phyloP scores from a whole-genome alignment of 2,888 invertebrate species.

The Leptinotarsa peninsularis region DNA sequence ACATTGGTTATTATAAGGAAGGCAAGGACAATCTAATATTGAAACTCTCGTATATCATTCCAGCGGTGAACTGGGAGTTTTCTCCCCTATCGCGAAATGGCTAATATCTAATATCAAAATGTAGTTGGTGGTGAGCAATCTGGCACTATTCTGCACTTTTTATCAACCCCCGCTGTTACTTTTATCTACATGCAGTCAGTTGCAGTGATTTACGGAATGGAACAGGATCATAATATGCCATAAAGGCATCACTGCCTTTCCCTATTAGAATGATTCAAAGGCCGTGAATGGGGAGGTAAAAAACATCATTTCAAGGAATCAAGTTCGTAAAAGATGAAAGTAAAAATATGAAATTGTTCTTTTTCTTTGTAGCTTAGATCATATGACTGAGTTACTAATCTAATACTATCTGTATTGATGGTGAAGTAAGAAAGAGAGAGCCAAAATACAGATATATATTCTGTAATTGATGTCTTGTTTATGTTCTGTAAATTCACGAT shows the following conservation, averaged over 20 bases:
- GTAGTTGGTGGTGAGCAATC: conserved; percentile 43
- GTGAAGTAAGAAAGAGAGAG: no score
- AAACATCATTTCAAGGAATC: no score
- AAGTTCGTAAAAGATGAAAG: no score
- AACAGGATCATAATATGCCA: conserved; percentile 1
- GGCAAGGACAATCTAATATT: conserved; percentile 39
- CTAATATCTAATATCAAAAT: conserved; percentile 49
- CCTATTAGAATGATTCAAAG: not conserved
- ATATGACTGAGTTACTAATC: no score
- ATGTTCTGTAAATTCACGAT: no score
- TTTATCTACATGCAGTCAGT: conserved; percentile 38
- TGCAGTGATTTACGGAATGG: conserved; percentile 22
- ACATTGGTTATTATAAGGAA: conserved; percentile 3
- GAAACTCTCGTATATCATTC: conserved; percentile 36
- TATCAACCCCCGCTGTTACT: conserved; percentile 42
- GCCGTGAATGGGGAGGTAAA: not conserved
- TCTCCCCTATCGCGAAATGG: conserved; percentile 42
- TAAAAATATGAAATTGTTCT: no score
- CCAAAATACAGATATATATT: no score
- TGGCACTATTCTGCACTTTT: conserved; percentile 33
- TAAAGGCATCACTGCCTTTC: not conserved
- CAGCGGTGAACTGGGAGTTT: conserved; percentile 36
- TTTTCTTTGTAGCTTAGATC: no score
- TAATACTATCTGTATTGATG: no score
- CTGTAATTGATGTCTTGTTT: no score